Evolutionary conservation across 2,888 invertebrate genomes (phyloP).

Genomic region (Leptodirus hochenwartii): DNA sequence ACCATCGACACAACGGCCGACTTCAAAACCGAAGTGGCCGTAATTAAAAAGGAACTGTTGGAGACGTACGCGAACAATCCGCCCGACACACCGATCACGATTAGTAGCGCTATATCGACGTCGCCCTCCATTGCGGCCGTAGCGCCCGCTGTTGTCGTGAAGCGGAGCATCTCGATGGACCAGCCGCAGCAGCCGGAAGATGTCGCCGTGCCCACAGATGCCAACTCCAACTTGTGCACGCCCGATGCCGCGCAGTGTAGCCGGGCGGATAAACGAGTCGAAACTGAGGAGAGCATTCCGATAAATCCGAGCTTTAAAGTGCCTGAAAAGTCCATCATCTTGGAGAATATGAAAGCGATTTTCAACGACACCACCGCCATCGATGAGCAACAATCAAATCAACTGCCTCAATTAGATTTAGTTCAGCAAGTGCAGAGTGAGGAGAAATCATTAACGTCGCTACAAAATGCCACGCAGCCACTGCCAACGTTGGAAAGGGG

Average conservation of each 20-base stretch:
- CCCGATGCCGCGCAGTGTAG: no score
- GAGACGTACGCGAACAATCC: constrained; percentile 12
- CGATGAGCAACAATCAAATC: constrained; percentile 13
- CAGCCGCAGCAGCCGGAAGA: constrained; percentile 4
- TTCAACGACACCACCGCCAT: constrained; percentile 23
- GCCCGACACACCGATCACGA: constrained; percentile 8
- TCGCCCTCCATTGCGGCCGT: constrained; percentile 10
- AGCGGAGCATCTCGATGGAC: constrained; percentile 13
- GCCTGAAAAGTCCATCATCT: constrained; percentile 33
- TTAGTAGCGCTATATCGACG: neutral
- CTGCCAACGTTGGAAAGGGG: no score
- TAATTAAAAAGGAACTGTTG: constrained; percentile 11
- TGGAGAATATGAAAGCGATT: constrained; percentile 41
- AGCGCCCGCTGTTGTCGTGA: constrained; percentile 10
- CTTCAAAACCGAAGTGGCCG: constrained; percentile 8
- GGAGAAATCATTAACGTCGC: no score
- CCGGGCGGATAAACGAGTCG: no score
- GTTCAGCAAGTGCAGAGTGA: no score
- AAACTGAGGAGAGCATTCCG: constrained; percentile 7
- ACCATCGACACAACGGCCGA: constrained; percentile 10
- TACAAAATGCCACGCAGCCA: no score
- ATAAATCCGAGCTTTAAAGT: constrained; percentile 23
- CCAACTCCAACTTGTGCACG: constrained; percentile 22
- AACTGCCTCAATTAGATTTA: no score
- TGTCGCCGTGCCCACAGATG: constrained; percentile 15